phyloP scores from a whole-genome alignment of 1,140 invertebrate genomes.

The Hycleus cichorii region DNA sequence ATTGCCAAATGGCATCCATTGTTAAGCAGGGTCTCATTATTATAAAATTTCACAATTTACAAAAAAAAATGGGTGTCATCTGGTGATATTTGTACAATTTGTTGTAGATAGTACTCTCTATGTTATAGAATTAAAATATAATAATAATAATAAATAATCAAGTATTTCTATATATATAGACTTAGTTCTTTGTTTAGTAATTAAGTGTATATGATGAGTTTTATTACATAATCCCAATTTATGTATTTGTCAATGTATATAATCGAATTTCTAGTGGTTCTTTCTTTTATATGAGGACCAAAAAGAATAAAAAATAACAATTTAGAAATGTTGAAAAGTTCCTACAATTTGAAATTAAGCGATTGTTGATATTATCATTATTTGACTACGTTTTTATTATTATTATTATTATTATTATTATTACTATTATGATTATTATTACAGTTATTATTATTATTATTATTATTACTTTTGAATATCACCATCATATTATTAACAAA shows the following conservation, averaged over 20 bases:
- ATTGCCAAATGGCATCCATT: conserved; percentile 36
- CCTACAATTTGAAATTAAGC: conserved; percentile 28
- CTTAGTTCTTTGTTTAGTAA: conserved; percentile 30
- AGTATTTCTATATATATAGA: conserved; percentile 9
- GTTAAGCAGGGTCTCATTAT: conserved; percentile 36
- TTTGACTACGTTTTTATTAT: no score
- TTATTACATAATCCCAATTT: conserved; percentile 24
- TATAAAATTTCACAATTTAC: no score
- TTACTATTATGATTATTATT: conserved; percentile 5
- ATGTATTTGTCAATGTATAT: conserved; percentile 32
- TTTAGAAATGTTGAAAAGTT: conserved; percentile 37
- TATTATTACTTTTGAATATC: conserved; percentile 18
- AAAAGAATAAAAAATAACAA: not conserved
- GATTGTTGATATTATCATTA: conserved; percentile 23
- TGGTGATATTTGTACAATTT: conserved; percentile 19
- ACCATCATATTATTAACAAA: not conserved
- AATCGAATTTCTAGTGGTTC: conserved; percentile 35
- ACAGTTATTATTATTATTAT: conserved; percentile 20
- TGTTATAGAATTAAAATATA: conserved; percentile 10
- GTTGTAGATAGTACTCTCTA: conserved; percentile 28
- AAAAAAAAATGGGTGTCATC: conserved; percentile 28
- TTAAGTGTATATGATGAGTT: conserved; percentile 29
- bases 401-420: conserved; percentile 15
- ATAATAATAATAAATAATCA: conserved; percentile 17
- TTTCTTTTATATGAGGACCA: conserved; percentile 34